Base-by-base conservation (phyloP, 2,113 vertebrate genomes). In the Apistogramma diplotaenia region DNA sequence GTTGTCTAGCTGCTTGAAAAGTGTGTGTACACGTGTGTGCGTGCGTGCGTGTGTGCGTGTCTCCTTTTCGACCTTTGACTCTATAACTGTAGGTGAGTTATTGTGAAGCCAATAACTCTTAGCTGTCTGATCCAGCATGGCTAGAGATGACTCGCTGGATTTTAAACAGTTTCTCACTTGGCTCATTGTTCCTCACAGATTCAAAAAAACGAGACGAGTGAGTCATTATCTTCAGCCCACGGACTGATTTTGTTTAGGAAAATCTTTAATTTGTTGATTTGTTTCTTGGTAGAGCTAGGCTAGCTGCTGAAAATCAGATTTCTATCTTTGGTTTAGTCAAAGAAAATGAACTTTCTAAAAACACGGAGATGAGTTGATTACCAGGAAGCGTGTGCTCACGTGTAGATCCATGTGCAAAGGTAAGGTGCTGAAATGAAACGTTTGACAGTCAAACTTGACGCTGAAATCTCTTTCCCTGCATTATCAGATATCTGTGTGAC, bases 61-160 rank as follows among this genome's bases (percentile, higher is more conserved):
- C 13, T 67, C 54, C 40, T 27, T 74, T n/a, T 85, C 60, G 82
- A 67, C 33, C 59, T 87, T 80, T 87, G 85, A 85, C 83, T 83
- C 4, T 40, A 65, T 74, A 73, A 76, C 58, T 60, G 79, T 81
- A 79, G 84, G 75, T 86, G 82, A 84, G 56, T 82, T 73, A 84
- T 83, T 83, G 82, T 0, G 3, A 86, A 80, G 79, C 58, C 21
- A 7, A 51, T 78, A 67, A 72, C 40, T 90, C 61, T 60, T n/a
- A 35, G 58, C 37, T 3, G 40, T 73, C 37, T 65, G 57, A 72
- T 53, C 21, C 51, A 65, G 56, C 19, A 11, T 21, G 21, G 49
- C 37, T 79, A 65, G 67, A 79, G 76, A 86, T 91, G 79, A 91
- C 4, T 92, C 91, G 84, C 10, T 15, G 55, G 6, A 49, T 51